phyloP scores from a whole-genome alignment of 2,888 invertebrate genomes.

The Zootermopsis nevadensis region DNA sequence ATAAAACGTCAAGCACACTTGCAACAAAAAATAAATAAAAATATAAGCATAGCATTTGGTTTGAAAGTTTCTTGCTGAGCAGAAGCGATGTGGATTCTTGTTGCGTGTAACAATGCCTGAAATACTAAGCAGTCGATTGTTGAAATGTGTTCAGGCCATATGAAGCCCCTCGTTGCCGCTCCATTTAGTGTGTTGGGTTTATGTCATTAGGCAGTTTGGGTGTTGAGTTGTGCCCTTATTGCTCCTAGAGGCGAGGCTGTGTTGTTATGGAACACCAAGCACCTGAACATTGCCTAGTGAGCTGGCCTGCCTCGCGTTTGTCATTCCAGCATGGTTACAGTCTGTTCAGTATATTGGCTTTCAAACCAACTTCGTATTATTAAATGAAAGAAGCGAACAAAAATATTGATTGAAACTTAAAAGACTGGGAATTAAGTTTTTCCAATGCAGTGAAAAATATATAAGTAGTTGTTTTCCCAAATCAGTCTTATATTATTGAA shows the following conservation, averaged over 20 bases:
- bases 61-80: slow-evolving; percentile 23
- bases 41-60: slow-evolving; percentile 16
- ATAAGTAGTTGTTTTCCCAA: slow-evolving; percentile 48
- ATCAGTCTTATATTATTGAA: slow-evolving; percentile 48
- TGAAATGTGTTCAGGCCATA: slow-evolving; percentile 14
- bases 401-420: slow-evolving; percentile 50
- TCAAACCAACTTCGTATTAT: slow-evolving; percentile 34
- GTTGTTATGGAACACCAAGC: slow-evolving; percentile 37
- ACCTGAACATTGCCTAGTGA: slow-evolving; percentile 25
- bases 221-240: slow-evolving; percentile 35
- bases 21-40: slow-evolving; percentile 38
- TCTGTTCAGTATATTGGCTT: slow-evolving; percentile 33
- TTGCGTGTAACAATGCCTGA: not conserved
- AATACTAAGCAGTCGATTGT: not conserved
- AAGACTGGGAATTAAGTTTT: slow-evolving; percentile 54
- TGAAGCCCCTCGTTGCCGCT: slow-evolving; percentile 3
- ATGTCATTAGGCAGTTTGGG: slow-evolving; percentile 27
- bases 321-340: slow-evolving; percentile 20
- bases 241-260: slow-evolving; percentile 42
- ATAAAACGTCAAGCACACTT: slow-evolving; percentile 43
- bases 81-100: not conserved
- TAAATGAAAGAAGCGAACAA: slow-evolving; percentile 31
- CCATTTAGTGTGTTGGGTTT: not conserved
- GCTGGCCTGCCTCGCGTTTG: not conserved
- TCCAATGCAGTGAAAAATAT: slow-evolving; percentile 49